Conservation (phyloP, 2,113 vertebrate genomes). For the Hippocampus barbouri region DNA sequence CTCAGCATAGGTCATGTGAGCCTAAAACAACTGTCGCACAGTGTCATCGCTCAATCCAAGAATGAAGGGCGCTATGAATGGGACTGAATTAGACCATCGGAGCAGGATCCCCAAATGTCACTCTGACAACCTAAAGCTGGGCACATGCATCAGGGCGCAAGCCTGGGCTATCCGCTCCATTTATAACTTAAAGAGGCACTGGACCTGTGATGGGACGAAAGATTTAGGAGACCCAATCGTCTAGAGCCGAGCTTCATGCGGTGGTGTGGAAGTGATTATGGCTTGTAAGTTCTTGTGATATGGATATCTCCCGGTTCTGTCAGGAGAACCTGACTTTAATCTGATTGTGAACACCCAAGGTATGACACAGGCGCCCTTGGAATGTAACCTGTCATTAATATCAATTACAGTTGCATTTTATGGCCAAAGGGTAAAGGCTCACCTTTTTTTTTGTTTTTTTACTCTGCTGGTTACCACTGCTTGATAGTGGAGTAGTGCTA, state of each 20-base stretch:
- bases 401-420: constrained; percentile 57
- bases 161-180: constrained; percentile 42
- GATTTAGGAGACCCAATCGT: constrained; percentile 58
- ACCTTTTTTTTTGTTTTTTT: too few species aligned
- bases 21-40: constrained; percentile 21
- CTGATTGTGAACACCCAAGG: constrained; percentile 69
- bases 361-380: constrained; percentile 67
- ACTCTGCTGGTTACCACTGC: constrained; percentile 2
- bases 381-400: constrained; percentile 73
- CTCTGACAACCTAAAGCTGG: constrained; percentile 23
- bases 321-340: constrained; percentile 68
- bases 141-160: constrained; percentile 36
- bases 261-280: constrained; percentile 73
- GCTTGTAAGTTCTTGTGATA: constrained; percentile 68
- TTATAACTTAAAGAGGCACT: constrained; percentile 43
- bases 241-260: constrained; percentile 48
- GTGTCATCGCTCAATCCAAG: constrained; percentile 15
- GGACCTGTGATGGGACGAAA: constrained; percentile 36
- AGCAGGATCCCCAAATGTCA: constrained; percentile 25
- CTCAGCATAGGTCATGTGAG: constrained; percentile 38
- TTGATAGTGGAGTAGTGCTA: not conserved
- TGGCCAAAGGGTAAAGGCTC: constrained; percentile 3
- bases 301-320: constrained; percentile 69
- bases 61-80: constrained; percentile 20
- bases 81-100: constrained; percentile 35